Conservation (phyloP, 2,113 vertebrate genomes). For the Erythrocebus patas region DNA sequence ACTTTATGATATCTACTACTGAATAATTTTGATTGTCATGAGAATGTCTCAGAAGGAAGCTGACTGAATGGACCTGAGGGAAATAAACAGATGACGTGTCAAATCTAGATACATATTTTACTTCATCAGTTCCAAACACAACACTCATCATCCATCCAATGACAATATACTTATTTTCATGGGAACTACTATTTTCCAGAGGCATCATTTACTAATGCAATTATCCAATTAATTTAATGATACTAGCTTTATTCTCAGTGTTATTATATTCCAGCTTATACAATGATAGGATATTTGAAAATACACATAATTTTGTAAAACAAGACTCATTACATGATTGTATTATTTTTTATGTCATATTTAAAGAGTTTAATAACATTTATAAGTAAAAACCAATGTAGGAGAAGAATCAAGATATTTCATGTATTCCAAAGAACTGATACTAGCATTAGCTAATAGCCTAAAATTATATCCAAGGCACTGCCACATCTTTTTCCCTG, state of each 20-base stretch:
- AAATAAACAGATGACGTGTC: neutral
- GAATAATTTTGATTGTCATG: neutral
- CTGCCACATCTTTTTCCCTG: neutral
- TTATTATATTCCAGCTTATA: neutral
- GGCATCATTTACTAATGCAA: neutral
- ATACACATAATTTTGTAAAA: neutral
- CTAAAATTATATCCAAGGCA: slow-evolving; percentile 27
- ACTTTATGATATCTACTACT: neutral
- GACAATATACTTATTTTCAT: neutral
- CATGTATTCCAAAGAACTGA: neutral
- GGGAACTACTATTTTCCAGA: neutral
- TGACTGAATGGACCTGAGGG: neutral
- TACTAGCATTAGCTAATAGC: neutral
- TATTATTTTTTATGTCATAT: slow-evolving; percentile 5
- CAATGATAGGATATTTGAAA: slow-evolving; percentile 22
- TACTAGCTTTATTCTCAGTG: neutral
- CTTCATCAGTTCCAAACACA: neutral
- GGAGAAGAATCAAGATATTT: neutral
- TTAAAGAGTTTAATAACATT: neutral
- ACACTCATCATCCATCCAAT: neutral
- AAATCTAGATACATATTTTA: neutral
- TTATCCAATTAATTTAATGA: neutral
- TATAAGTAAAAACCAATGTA: slow-evolving; percentile 26
- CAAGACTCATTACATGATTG: neutral
- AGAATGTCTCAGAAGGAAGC: neutral